Evolutionary conservation across 2,113 vertebrate genomes (phyloP).

Genomic region (Halichoeres trimaculatus): DNA sequence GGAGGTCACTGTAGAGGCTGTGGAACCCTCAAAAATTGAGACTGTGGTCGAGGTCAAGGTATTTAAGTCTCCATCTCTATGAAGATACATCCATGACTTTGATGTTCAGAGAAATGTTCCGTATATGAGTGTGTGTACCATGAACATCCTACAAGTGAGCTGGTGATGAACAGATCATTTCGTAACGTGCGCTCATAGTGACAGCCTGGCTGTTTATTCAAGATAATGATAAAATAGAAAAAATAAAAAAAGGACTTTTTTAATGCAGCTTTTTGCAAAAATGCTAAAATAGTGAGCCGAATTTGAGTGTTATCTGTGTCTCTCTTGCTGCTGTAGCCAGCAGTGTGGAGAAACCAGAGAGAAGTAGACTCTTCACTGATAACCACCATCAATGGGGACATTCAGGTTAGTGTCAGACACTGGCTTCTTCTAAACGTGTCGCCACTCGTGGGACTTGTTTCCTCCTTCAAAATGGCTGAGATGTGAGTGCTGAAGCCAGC

Average conservation of each 20-base stretch:
- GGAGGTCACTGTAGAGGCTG: slow-evolving; percentile 82
- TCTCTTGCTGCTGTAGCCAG: slow-evolving; percentile 88
- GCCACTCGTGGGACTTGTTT: slow-evolving; percentile 25
- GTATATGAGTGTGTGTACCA: neutral
- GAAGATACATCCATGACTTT: neutral
- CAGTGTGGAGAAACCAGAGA: slow-evolving; percentile 83
- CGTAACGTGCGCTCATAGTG: slow-evolving; percentile 4
- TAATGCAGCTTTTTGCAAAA: neutral
- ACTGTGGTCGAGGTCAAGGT: slow-evolving; percentile 82
- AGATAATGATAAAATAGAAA: neutral
- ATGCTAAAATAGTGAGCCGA: slow-evolving; percentile 26
- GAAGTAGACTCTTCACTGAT: slow-evolving; percentile 82
- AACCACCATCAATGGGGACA: slow-evolving; percentile 86
- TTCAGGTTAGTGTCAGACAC: slow-evolving; percentile 87
- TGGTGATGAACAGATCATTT: neutral
- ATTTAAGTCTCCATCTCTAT: slow-evolving; percentile 20
- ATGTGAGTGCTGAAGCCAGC: slow-evolving; percentile 27
- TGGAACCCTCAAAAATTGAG: slow-evolving; percentile 78
- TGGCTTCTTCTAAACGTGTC: slow-evolving; percentile 38
- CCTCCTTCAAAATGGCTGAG: neutral
- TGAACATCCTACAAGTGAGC: neutral
- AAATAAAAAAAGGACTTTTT: neutral
- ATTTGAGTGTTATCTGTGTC: slow-evolving; percentile 66
- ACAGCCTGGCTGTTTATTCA: neutral
- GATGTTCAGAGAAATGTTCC: neutral